phyloP scores from a whole-genome alignment of 2,797 vertebrate genomes.

The Mormyrops boulengeri region DNA sequence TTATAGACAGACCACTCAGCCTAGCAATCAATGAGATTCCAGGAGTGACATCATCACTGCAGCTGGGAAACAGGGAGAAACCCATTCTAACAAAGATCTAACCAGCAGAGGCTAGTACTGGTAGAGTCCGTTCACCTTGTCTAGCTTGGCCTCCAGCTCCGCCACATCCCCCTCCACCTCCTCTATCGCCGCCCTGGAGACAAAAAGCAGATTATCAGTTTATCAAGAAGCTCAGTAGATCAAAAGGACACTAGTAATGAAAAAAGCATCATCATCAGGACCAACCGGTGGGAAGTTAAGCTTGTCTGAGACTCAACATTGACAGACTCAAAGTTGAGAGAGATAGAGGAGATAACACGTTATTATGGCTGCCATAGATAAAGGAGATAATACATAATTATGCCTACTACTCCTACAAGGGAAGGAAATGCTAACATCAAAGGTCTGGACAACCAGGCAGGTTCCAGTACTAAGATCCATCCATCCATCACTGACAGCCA shows the following conservation, averaged over 20 bases:
- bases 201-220: background rate
- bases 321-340: background rate
- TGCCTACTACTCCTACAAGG: background rate
- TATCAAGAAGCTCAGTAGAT: background rate
- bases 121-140: constrained; percentile 59
- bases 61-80: background rate
- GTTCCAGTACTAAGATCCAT: background rate
- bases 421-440: background rate
- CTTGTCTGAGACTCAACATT: background rate
- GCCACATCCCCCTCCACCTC: constrained; percentile 74
- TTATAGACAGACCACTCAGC: background rate
- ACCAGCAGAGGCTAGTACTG: background rate
- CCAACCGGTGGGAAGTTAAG: background rate
- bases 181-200: constrained; percentile 66
- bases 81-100: background rate
- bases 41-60: background rate
- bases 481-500: background rate
- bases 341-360: background rate
- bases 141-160: constrained; percentile 71
- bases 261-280: too few species aligned
- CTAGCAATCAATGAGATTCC: background rate
- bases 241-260: background rate
- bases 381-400: background rate
- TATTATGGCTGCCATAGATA: background rate
- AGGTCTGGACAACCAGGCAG: background rate